These are phyloP conservation scores for Cladopsammia gracilis DNA, from an alignment of 64 coral and sea anemone genomes.

Conservation along the genomic window DNA sequence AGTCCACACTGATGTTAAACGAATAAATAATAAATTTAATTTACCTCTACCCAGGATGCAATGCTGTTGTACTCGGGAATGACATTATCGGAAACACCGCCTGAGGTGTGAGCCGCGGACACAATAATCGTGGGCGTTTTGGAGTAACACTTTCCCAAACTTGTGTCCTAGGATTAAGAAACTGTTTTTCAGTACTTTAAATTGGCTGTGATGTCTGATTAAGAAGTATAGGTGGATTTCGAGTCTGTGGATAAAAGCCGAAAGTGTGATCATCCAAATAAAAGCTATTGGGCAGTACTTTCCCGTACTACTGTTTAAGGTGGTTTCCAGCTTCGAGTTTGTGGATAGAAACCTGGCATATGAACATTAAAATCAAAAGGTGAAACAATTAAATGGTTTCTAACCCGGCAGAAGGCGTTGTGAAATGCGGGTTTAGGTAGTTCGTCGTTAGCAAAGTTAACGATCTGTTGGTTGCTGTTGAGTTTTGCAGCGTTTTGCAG, in stretches of 20 bases:
- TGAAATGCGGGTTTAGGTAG: constrained; percentile 47
- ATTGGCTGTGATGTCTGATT: too few relatives aligned
- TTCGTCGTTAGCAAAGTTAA: constrained; percentile 69
- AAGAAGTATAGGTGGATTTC: too few relatives aligned
- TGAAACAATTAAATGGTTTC: too few relatives aligned
- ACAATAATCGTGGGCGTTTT: background rate
- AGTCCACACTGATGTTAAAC: too few relatives aligned
- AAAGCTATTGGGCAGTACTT: too few relatives aligned
- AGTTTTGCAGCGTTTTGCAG: constrained; percentile 52
- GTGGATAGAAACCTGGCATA: too few relatives aligned
- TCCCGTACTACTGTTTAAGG: too few relatives aligned
- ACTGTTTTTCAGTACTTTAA: background rate
- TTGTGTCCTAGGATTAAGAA: background rate
- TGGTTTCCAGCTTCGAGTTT: too few relatives aligned
- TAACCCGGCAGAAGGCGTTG: constrained; percentile 82
- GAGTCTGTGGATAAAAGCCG: too few relatives aligned
- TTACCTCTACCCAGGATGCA: constrained; percentile 34
- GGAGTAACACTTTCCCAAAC: background rate
- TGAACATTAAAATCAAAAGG: background rate
- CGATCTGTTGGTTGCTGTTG: constrained; percentile 7
- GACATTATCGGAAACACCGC: background rate
- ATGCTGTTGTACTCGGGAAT: constrained; percentile 25
- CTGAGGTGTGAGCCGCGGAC: constrained; percentile 13
- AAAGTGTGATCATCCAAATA: too few relatives aligned
- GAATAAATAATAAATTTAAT: too few relatives aligned